Base-by-base conservation (phyloP, 2,113 vertebrate species). In the Myiopsitta monachus region DNA sequence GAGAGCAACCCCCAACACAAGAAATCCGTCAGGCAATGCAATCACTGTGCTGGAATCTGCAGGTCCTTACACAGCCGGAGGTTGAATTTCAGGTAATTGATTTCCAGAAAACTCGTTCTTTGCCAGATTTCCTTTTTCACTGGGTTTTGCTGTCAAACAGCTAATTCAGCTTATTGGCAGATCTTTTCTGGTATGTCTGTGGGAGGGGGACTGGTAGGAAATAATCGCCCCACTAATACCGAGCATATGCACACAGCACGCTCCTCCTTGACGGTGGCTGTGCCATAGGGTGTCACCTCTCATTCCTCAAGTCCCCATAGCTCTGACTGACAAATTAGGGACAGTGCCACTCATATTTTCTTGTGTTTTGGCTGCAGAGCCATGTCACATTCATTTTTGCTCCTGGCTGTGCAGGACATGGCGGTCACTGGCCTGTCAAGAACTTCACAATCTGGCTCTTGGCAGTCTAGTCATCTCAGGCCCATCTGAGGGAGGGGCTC, bases 1-100 rank as follows among this genome's bases (percentile, higher is more conserved):
- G 38, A 92, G 69, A 92, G 33, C 36, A 92, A 78, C 23, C 41
- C 6, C 1, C n/a, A 77, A 11, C 16, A n/a, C 26, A 78, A 90
- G 79, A 88, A 92, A 81, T 74, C 17, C 64, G 87, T 67, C 43
- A 86, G 43, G 80, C 43, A 78, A 47, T 2, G 3, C 36, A 90
- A 83, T 63, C 0, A 1, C 51, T 83, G 0, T 14, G 74, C 49
- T 92, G 76, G 39, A 86, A 88, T 81, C 82, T 79, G 19, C 43
- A 89, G 69, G 70, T 79, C 52, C 44, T 79, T 64, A 83, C 70
- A 19, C 88, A 91, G 88, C 28, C 10, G 6, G 69, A 94, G 67
- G 36, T 5, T 64, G 73, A 75, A 54, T 93, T 95, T 93, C 79
- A 89, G 83, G 74, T 85, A 93, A 97, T 38, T 89, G 47, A 87